These are phyloP conservation scores for Anableps anableps DNA, from an alignment of 2,797 vertebrate genomes.

Conservation along the genomic window DNA sequence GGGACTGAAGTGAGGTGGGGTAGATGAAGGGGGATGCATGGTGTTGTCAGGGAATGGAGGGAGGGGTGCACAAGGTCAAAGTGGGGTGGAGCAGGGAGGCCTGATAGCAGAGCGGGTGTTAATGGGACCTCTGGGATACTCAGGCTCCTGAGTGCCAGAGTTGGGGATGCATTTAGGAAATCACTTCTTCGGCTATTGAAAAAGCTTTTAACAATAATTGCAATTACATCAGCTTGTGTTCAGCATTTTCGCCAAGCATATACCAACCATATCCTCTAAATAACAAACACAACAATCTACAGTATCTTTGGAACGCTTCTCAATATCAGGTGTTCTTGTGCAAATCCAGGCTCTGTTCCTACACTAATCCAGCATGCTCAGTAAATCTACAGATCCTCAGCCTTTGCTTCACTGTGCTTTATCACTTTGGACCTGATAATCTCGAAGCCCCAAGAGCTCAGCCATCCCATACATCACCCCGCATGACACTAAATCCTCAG, in stretches of 20 bases:
- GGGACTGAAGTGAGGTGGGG: constrained; percentile 37
- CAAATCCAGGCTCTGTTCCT: constrained; percentile 40
- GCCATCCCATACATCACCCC: constrained; percentile 60
- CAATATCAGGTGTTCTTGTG: constrained; percentile 39
- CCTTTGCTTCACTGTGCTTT: constrained; percentile 48
- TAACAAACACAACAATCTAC: constrained; percentile 1
- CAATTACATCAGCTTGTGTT: constrained; percentile 43
- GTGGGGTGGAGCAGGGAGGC: constrained; percentile 23
- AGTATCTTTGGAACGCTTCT: constrained; percentile 6
- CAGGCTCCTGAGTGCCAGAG: constrained; percentile 35
- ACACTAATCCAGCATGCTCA: constrained; percentile 40
- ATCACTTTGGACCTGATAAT: constrained; percentile 62
- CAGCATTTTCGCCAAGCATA: constrained; percentile 26
- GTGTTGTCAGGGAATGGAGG: constrained; percentile 29
- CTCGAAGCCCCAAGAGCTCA: constrained; percentile 47
- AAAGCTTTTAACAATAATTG: constrained; percentile 41
- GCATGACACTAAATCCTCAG: constrained; percentile 54
- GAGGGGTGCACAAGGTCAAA: constrained; percentile 53
- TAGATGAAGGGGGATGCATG: constrained; percentile 13
- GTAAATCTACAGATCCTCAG: constrained; percentile 41
- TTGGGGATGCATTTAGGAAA: constrained; percentile 38
- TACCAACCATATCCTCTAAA: constrained; percentile 48
- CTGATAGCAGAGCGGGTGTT: constrained; percentile 52
- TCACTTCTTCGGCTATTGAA: constrained; percentile 24
- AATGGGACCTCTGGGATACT: constrained; percentile 61